phyloP scores from a whole-genome alignment of 1,140 invertebrate genomes.

The Zeugodacus cucurbitae region DNA sequence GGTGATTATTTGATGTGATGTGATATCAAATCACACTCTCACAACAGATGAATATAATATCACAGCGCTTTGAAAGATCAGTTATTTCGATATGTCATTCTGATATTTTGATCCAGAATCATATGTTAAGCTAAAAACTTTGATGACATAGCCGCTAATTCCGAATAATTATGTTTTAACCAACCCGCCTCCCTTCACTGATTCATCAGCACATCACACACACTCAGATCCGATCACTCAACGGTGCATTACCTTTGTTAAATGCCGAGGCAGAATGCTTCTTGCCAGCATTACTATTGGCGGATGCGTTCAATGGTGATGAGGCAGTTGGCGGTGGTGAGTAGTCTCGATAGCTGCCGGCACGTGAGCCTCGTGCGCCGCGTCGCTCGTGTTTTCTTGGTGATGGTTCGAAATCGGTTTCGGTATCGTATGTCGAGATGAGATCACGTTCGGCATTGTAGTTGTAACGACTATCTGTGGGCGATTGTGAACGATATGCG shows the following conservation, averaged over 20 bases:
- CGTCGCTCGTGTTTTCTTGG: slow-evolving; percentile 46
- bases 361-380: background rate
- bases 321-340: slow-evolving; percentile 33
- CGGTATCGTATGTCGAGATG: slow-evolving; percentile 57
- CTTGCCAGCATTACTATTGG: slow-evolving; percentile 10
- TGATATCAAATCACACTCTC: no score
- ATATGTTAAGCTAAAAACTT: no score
- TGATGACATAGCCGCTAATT: no score
- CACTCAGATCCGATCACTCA: background rate
- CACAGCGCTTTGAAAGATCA: no score
- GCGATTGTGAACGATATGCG: slow-evolving; percentile 62
- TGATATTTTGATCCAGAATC: no score
- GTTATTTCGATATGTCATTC: no score
- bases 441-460: slow-evolving; percentile 46
- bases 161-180: no score
- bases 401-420: slow-evolving; percentile 64
- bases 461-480: slow-evolving; percentile 64
- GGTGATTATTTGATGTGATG: no score
- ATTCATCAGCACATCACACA: background rate
- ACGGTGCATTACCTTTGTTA: background rate
- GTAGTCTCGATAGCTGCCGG: slow-evolving; percentile 28
- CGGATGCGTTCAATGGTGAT: background rate
- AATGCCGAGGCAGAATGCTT: background rate
- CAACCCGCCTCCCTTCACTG: no score
- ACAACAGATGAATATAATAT: no score